A percentile compares a stretch with the other conserved stretches of the same genome.
phyloP scores from a whole-genome alignment of 2,113 vertebrate species.

The Colossoma macropomum region DNA sequence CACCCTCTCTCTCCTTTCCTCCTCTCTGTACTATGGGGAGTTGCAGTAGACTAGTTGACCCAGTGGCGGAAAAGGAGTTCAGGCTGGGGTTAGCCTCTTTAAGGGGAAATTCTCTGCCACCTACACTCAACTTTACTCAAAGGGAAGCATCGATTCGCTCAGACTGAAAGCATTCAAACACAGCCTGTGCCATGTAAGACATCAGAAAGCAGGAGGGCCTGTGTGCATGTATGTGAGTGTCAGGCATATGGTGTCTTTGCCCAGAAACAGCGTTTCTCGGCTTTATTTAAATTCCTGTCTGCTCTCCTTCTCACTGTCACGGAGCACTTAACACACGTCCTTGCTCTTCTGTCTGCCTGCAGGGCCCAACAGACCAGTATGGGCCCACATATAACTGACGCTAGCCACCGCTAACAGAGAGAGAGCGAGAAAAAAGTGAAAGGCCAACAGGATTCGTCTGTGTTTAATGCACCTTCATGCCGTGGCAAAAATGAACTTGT shows the following conservation, averaged over 20 bases:
- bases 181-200: background rate
- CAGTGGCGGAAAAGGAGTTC: background rate
- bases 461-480: background rate
- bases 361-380: background rate
- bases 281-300: slow-evolving; percentile 18
- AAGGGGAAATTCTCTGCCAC: background rate
- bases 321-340: background rate
- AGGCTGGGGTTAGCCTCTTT: background rate
- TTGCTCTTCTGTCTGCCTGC: background rate
- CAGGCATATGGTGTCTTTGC: background rate
- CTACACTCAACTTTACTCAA: background rate
- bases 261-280: background rate
- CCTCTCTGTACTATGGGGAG: background rate
- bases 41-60: background rate
- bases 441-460: background rate
- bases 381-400: background rate
- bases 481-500: background rate
- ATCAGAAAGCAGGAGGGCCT: background rate
- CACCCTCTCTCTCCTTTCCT: too few species aligned
- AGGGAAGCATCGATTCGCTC: slow-evolving; percentile 7
- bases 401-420: background rate
- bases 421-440: background rate
- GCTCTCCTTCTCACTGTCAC: slow-evolving; percentile 3
- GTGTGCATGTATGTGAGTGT: background rate
- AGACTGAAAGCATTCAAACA: background rate